Conservation (phyloP, 2,113 vertebrate species). For the Nesogale talazaci region DNA sequence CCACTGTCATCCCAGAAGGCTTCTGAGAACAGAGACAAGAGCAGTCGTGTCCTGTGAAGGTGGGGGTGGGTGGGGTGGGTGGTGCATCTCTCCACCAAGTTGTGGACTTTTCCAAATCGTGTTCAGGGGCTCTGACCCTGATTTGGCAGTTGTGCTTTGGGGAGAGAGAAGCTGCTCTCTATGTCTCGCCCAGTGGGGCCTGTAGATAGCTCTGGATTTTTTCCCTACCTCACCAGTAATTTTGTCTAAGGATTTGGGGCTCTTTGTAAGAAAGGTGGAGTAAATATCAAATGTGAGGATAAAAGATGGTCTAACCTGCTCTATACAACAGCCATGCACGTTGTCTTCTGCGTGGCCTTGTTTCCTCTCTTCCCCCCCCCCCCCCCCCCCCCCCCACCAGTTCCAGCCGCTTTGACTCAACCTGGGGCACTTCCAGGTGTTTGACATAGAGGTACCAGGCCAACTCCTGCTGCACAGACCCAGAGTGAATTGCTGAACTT, state of each 20-base stretch:
- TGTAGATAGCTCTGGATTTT: conserved; percentile 44
- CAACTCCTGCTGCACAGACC: conserved; percentile 66
- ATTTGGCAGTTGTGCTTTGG: background rate
- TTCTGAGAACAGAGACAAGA: background rate
- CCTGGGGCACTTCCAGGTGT: conserved; percentile 41
- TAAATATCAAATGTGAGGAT: background rate
- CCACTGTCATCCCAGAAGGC: conserved; percentile 22
- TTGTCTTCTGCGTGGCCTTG: background rate
- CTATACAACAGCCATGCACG: background rate
- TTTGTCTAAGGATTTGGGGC: conserved; percentile 16
- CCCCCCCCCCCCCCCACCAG: background rate
- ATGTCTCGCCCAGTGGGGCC: background rate
- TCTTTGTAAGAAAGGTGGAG: conserved; percentile 10
- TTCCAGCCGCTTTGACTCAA: background rate
- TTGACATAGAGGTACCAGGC: conserved; percentile 80
- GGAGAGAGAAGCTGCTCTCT: background rate
- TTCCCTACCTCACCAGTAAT: conserved; percentile 72
- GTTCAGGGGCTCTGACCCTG: background rate
- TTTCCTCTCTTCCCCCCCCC: too few species aligned
- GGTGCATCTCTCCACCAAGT: background rate
- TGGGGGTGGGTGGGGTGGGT: background rate
- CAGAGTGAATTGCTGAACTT: conserved; percentile 68
- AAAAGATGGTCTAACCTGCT: conserved; percentile 43
- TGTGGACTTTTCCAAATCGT: background rate
- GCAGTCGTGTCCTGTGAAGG: background rate